Evolutionary conservation across 2,888 invertebrate genomes (phyloP).

Genomic region (Leucophora obtusa): DNA sequence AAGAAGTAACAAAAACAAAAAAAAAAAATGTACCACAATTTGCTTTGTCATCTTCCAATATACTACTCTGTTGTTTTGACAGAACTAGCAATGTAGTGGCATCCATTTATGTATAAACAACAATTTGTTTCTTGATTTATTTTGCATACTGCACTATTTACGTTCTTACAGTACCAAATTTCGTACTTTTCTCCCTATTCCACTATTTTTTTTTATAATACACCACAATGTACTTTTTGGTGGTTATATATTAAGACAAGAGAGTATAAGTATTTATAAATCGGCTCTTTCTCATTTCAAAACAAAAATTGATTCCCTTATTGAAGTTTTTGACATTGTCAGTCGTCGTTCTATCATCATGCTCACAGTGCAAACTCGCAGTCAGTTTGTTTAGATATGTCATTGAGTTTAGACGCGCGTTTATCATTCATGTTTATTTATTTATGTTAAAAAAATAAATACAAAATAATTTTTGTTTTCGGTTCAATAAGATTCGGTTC

Average conservation of each 20-base stretch:
- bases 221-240: slow-evolving; percentile 32
- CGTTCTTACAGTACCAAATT: neutral
- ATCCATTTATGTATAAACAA: no score
- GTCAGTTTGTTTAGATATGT: slow-evolving; percentile 63
- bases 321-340: slow-evolving; percentile 61
- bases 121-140: no score
- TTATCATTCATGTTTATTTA: slow-evolving; percentile 31
- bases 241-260: slow-evolving; percentile 48
- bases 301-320: slow-evolving; percentile 57
- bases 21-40: no score
- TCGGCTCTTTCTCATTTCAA: slow-evolving; percentile 42
- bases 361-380: slow-evolving; percentile 37
- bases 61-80: no score
- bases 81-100: no score
- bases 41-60: no score
- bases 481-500: slow-evolving; percentile 33
- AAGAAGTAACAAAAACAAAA: no score
- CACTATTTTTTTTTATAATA: neutral
- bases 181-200: neutral
- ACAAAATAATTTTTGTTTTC: slow-evolving; percentile 28
- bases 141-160: no score
- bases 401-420: slow-evolving; percentile 55
- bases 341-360: slow-evolving; percentile 47
- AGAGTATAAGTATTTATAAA: slow-evolving; percentile 34
- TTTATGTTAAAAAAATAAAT: slow-evolving; percentile 40